Evolutionary conservation across 1,140 invertebrate species (phyloP), one percentile per base, ranked within the genome.

Genomic region (Diuraphis noxia): DNA sequence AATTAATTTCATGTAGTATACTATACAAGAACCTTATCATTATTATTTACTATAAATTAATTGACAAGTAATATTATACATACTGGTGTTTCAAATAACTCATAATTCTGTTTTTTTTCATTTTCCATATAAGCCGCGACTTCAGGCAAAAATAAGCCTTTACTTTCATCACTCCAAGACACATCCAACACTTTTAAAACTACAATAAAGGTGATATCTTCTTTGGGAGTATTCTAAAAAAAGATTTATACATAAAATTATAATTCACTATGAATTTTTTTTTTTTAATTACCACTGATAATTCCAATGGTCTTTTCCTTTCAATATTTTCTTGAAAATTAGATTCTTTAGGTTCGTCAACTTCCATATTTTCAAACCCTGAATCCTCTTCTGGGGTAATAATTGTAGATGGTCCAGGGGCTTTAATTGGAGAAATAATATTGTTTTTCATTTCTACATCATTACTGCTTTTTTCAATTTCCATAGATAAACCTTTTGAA

Each of bases 311-410:
- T 92, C 82, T 85, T 87, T 63, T 92, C 43, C 81, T 92, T 87
- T 25, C 86, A 43, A 92, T 85, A 43, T 30, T 43, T 86, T 85
- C 81, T 92, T 85, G 82, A 46, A 87, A 41, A 40, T 77, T 79
- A 38, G 52, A 79, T 63, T 92, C 92, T 90, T 95, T 94, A 8
- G 93, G 93, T 91, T 95, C 94, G 40, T 96, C 95, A 9, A 96
- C 96, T 94, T 96, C 96, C 96, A 96, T 97, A 93, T 95, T 96
- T 93, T 96, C 96, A 93, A 96, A 96, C 23, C 96, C 96, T 79
- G 96, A 96, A 94, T 96, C 96, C 72, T 96, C 96, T 94, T 96
- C 96, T 56, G 95, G 72, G 1, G 77, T 3, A 82, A 91, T 91
- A 46, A 79, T 79, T 19, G 77, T 30, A 0, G 89, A 81, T 19